Evolutionary conservation across 2,113 vertebrate genomes (phyloP).

Genomic region (Neolamprologus cancellatus): DNA sequence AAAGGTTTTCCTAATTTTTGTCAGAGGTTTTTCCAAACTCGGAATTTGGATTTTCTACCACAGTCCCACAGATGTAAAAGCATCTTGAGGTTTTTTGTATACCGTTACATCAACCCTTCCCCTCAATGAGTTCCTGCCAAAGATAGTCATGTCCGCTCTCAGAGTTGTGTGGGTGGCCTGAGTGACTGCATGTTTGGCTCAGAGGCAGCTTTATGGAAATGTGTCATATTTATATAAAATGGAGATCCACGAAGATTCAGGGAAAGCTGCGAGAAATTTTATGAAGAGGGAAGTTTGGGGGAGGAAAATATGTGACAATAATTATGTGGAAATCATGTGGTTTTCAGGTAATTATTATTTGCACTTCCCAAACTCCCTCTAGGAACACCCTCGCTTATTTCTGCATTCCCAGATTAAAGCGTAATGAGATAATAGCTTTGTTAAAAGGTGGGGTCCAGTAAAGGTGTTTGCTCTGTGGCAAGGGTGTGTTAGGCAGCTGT

Average conservation of each 20-base stretch:
- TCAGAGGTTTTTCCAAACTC: not conserved
- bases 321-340: not conserved
- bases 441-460: not conserved
- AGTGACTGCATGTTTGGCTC: not conserved
- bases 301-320: not conserved
- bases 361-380: not conserved
- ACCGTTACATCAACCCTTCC: not conserved
- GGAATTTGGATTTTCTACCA: not conserved
- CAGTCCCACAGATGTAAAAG: not conserved
- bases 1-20: not conserved
- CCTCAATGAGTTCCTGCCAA: constrained; percentile 1
- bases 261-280: not conserved
- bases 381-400: not conserved
- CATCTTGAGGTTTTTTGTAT: not conserved
- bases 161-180: constrained; percentile 23
- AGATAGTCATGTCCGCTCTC: constrained; percentile 17
- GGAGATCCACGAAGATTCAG: not conserved
- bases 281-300: not conserved
- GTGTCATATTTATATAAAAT: not conserved
- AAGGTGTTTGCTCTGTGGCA: not conserved
- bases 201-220: not conserved
- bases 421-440: not conserved
- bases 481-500: not conserved
- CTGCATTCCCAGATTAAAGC: not conserved
- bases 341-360: not conserved